phyloP scores from a whole-genome alignment of 2,797 vertebrate genomes.

The Enteromius viviparus region DNA sequence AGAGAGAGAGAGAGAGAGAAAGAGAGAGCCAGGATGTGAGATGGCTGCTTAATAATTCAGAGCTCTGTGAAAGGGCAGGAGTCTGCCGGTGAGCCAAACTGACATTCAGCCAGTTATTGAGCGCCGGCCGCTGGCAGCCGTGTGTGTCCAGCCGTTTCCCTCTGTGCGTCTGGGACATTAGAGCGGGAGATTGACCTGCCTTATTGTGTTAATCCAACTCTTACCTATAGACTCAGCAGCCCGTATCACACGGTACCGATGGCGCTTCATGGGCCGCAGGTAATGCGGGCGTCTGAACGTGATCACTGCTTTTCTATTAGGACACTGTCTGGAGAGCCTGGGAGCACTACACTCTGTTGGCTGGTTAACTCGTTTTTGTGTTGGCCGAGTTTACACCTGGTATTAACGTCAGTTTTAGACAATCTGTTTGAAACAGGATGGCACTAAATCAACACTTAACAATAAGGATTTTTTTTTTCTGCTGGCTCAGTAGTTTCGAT shows the following conservation, averaged over 20 bases:
- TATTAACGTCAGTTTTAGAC: constrained; percentile 16
- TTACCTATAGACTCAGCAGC: constrained; percentile 54
- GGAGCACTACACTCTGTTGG: constrained; percentile 28
- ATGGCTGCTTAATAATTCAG: constrained; percentile 82
- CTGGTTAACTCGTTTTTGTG: constrained; percentile 29
- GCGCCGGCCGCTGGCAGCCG: constrained; percentile 54
- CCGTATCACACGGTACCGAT: neutral
- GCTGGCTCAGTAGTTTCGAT: constrained; percentile 5
- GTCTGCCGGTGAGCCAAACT: constrained; percentile 71
- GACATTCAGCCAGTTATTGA: constrained; percentile 78
- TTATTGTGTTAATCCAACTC: constrained; percentile 58
- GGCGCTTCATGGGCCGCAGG: constrained; percentile 24
- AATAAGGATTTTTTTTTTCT: neutral
- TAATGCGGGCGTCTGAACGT: constrained; percentile 11
- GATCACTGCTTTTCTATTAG: constrained; percentile 45
- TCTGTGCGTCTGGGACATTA: constrained; percentile 65
- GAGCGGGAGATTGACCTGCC: constrained; percentile 66
- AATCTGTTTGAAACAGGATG: constrained; percentile 12
- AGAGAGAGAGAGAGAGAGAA: constrained; percentile 56
- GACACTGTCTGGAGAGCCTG: constrained; percentile 33
- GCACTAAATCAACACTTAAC: constrained; percentile 3
- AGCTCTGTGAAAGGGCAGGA: constrained; percentile 80
- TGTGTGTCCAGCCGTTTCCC: constrained; percentile 54
- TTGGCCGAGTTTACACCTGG: constrained; percentile 12
- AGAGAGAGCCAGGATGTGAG: constrained; percentile 67